Evolutionary conservation across 1,140 invertebrate species (phyloP).

Genomic region (Muscidifurax raptorellus): DNA sequence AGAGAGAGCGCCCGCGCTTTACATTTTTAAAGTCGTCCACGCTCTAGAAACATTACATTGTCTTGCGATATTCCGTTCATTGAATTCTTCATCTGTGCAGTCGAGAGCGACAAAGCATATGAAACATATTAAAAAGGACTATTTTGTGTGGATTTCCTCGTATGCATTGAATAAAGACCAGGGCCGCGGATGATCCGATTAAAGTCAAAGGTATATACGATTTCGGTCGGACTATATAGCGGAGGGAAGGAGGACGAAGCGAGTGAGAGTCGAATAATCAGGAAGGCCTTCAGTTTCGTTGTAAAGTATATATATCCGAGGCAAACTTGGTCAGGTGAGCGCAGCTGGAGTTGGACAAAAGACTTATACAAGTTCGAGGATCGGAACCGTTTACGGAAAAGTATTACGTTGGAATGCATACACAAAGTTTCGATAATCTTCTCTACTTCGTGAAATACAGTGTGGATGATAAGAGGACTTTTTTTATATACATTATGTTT

Average conservation of each 20-base stretch:
- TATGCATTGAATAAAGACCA: constrained; percentile 6
- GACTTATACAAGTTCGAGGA: background rate
- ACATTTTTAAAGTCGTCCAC: too few species aligned
- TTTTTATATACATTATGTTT: too few species aligned
- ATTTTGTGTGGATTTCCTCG: background rate
- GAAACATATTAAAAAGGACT: background rate
- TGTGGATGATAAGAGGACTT: background rate
- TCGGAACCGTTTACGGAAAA: background rate
- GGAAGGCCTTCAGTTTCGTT: background rate
- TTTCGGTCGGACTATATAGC: background rate
- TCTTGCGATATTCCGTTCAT: too few species aligned
- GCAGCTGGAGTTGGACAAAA: background rate
- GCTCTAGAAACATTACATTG: too few species aligned
- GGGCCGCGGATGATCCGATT: constrained; percentile 21
- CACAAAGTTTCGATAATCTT: background rate
- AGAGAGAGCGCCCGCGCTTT: too few species aligned
- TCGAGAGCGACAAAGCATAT: background rate
- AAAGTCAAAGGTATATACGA: constrained; percentile 17
- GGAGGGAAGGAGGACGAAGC: background rate
- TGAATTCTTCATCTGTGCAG: background rate
- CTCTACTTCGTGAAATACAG: background rate
- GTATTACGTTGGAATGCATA: background rate
- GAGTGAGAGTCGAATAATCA: constrained; percentile 18
- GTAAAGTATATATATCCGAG: background rate
- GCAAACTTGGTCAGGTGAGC: background rate